A percentile compares a stretch with the other conserved stretches of the same genome.
phyloP scores from a whole-genome alignment of 1,140 invertebrate species.

The Cryptotermes secundus region DNA sequence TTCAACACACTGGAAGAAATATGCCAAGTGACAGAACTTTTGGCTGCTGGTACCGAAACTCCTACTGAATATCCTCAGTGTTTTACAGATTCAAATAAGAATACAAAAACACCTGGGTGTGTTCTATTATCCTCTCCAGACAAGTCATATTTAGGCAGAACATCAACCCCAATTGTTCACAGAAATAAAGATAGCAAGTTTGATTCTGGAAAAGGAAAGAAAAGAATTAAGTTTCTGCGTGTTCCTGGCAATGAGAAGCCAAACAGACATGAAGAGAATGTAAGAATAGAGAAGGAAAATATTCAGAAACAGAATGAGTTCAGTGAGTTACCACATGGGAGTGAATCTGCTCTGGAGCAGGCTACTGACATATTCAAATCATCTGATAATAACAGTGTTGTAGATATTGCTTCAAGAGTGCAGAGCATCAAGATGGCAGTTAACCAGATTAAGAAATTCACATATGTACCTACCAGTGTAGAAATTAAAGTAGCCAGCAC shows the following conservation, averaged over 20 bases:
- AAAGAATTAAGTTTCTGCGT: background rate
- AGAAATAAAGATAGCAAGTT: background rate
- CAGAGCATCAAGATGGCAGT: background rate
- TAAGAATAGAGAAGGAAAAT: background rate
- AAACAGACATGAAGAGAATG: background rate
- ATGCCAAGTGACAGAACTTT: slow-evolving; percentile 6
- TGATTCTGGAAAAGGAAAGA: background rate
- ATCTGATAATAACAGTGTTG: background rate
- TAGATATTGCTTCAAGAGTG: background rate
- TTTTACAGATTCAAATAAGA: background rate
- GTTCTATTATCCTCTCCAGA: background rate
- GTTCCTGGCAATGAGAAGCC: background rate
- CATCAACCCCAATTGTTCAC: background rate
- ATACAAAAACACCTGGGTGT: background rate
- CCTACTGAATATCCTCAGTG: background rate
- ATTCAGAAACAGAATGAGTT: background rate
- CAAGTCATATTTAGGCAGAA: background rate
- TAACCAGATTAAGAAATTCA: background rate
- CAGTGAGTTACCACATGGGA: background rate
- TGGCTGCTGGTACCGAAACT: background rate
- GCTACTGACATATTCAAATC: background rate
- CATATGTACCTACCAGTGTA: background rate
- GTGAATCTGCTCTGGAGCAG: background rate
- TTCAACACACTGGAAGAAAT: slow-evolving; percentile 8
- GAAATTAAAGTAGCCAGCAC: background rate